These are phyloP conservation scores for Coelopa pilipes DNA, from an alignment of 2,888 invertebrate genomes.

Conservation along the genomic window DNA sequence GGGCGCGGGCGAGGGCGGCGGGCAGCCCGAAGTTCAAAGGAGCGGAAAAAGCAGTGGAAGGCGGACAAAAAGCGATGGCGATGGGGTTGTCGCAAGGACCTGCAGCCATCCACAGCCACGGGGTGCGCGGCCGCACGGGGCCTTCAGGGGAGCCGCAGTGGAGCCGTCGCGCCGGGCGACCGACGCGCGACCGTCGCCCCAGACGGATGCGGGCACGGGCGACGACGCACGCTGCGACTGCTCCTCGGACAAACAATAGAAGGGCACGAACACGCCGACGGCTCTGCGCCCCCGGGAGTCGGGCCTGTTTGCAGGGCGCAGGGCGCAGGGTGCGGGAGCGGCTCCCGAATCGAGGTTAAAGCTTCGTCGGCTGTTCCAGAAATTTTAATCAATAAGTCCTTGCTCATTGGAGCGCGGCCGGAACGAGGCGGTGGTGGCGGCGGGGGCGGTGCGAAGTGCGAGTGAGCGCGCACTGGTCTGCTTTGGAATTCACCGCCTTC, in stretches of 20 bases:
- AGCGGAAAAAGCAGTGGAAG: background rate
- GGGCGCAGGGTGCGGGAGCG: background rate
- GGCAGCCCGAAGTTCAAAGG: background rate
- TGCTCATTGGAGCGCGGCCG: conserved; percentile 11
- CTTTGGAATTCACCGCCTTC: too few relatives aligned
- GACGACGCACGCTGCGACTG: conserved; percentile 15
- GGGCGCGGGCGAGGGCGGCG: background rate
- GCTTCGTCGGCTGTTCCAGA: conserved; percentile 38
- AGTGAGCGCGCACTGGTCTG: too few relatives aligned
- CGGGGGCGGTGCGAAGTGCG: too few relatives aligned
- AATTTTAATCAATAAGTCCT: conserved; percentile 43
- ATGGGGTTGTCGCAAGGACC: too few relatives aligned
- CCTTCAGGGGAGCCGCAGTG: background rate
- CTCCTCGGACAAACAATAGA: conserved; percentile 39
- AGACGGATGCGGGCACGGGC: background rate
- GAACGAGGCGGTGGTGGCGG: conserved; percentile 24
- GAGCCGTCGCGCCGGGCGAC: background rate
- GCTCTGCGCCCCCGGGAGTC: background rate
- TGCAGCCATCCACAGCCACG: background rate
- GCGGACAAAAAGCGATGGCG: background rate
- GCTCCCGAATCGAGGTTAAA: conserved; percentile 40
- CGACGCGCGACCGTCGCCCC: background rate
- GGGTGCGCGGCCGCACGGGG: background rate
- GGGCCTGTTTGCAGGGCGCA: too few relatives aligned
- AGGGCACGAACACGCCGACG: conserved; percentile 5